phyloP scores from a whole-genome alignment of 2,888 invertebrate species.

The Hypomecis atomaria region DNA sequence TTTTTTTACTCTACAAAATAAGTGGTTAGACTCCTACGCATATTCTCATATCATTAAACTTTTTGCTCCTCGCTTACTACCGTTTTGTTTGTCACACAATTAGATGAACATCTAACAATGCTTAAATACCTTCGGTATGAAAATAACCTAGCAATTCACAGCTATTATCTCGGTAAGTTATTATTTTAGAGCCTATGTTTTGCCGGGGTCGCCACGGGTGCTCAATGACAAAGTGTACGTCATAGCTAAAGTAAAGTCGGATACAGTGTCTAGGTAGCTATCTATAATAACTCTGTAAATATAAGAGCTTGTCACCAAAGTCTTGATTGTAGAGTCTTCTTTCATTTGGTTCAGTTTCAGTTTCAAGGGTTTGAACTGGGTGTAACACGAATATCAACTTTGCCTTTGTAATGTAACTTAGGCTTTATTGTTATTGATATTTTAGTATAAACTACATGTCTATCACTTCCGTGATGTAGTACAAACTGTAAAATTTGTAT shows the following conservation, averaged over 20 bases:
- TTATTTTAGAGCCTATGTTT: constrained; percentile 22
- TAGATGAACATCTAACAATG: constrained; percentile 8
- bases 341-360: too few relatives aligned
- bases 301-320: not conserved
- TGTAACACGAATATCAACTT: too few relatives aligned
- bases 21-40: not conserved
- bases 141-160: constrained; percentile 9
- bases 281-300: not conserved
- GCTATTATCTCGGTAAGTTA: constrained; percentile 29
- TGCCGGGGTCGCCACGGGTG: constrained; percentile 15
- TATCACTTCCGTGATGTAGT: too few relatives aligned
- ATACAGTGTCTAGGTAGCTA: not conserved
- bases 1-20: too few relatives aligned
- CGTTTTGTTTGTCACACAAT: constrained; percentile 3
- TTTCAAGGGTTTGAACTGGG: too few relatives aligned
- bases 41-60: constrained; percentile 11
- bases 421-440: too few relatives aligned
- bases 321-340: too few relatives aligned
- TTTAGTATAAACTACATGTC: too few relatives aligned
- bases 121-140: not conserved
- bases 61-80: constrained; percentile 6
- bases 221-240: constrained; percentile 55
- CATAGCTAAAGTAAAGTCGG: constrained; percentile 14
- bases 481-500: too few relatives aligned
- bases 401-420: too few relatives aligned